phyloP scores from a whole-genome alignment of 2,113 vertebrate species.

The Nipponia nippon region DNA sequence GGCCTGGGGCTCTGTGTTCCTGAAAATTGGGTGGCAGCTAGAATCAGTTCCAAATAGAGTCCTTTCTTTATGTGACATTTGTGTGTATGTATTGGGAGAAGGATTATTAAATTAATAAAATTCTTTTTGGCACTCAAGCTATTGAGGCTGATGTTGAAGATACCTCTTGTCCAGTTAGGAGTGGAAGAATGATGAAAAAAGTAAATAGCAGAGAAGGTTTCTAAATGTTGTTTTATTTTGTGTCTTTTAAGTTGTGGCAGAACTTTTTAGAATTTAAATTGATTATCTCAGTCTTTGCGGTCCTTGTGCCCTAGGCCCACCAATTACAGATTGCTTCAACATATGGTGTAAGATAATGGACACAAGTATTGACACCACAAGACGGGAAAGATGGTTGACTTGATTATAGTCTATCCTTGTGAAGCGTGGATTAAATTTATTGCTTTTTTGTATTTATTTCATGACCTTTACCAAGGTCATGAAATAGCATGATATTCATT shows the following conservation, averaged over 20 bases:
- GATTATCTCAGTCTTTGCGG: not conserved
- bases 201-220: not conserved
- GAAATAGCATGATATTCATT: too few relatives aligned
- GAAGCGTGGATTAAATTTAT: not conserved
- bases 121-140: not conserved
- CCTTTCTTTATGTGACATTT: not conserved
- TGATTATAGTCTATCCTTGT: not conserved
- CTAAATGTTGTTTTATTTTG: not conserved
- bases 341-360: not conserved
- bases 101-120: not conserved
- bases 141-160: not conserved
- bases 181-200: not conserved
- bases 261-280: not conserved
- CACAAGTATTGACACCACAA: not conserved
- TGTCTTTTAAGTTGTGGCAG: not conserved
- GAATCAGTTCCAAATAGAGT: not conserved
- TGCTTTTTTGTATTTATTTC: not conserved
- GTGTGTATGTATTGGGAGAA: not conserved
- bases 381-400: not conserved
- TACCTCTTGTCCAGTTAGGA: not conserved
- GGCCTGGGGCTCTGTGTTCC: not conserved
- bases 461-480: not conserved
- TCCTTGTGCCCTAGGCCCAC: not conserved
- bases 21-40: not conserved
- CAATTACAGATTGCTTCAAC: not conserved